These are phyloP conservation scores for Thecophora atra DNA, from an alignment of 2,888 invertebrate species.

Conservation along the genomic window DNA sequence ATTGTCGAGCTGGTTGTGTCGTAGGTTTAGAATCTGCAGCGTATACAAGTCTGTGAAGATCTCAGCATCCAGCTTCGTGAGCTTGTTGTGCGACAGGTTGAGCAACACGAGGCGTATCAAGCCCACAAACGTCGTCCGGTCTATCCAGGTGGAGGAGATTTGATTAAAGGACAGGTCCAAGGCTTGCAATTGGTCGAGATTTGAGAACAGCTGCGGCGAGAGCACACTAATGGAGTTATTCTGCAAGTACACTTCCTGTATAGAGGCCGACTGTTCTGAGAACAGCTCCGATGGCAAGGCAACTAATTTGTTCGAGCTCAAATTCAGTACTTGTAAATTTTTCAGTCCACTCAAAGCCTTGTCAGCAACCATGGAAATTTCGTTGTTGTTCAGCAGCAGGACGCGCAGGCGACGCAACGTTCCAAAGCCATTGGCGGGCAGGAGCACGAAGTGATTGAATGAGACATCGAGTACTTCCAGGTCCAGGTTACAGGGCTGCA, in stretches of 20 bases:
- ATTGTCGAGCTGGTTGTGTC: slow-evolving; percentile 83
- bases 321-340: slow-evolving; percentile 84
- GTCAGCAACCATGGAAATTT: slow-evolving; percentile 88
- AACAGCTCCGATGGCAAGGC: slow-evolving; percentile 88
- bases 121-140: slow-evolving; percentile 85
- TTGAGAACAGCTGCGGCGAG: slow-evolving; percentile 86
- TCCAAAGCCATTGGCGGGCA: slow-evolving; percentile 85
- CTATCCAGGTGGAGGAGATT: slow-evolving; percentile 87
- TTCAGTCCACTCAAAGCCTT: slow-evolving; percentile 83
- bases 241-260: slow-evolving; percentile 89
- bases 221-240: slow-evolving; percentile 90
- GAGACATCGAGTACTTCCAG: slow-evolving; percentile 86
- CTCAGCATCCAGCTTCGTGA: slow-evolving; percentile 82
- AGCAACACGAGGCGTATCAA: slow-evolving; percentile 87
- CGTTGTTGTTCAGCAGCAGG: slow-evolving; percentile 86
- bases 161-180: slow-evolving; percentile 88
- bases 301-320: slow-evolving; percentile 90
- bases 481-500: slow-evolving; percentile 75
- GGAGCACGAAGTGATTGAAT: slow-evolving; percentile 82
- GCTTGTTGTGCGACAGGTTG: slow-evolving; percentile 85
- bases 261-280: slow-evolving; percentile 78
- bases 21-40: slow-evolving; percentile 84
- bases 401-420: slow-evolving; percentile 80
- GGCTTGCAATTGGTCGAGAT: slow-evolving; percentile 81
- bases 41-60: slow-evolving; percentile 88